phyloP scores from a whole-genome alignment of 2,797 vertebrate genomes.

The Staurois parvus region DNA sequence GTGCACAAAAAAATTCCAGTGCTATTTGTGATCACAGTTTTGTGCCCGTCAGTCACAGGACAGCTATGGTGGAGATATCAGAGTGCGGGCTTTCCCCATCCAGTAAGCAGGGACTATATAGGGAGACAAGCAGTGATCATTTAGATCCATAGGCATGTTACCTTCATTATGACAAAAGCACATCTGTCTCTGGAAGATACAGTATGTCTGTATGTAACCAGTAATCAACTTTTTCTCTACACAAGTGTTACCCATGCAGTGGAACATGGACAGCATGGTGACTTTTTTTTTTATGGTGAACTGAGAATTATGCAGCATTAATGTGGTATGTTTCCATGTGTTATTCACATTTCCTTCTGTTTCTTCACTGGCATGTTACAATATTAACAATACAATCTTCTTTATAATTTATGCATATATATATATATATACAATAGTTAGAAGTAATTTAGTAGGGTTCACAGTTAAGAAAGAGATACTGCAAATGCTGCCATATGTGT shows the following conservation, averaged over 20 bases:
- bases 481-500: not conserved
- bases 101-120: not conserved
- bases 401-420: not conserved
- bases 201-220: not conserved
- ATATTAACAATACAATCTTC: not conserved
- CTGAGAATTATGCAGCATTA: not conserved
- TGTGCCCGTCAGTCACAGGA: not conserved
- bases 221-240: not conserved
- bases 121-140: not conserved
- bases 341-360: not conserved
- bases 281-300: not conserved
- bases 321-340: not conserved
- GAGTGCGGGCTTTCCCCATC: not conserved
- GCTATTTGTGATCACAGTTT: conserved; percentile 52
- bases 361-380: conserved; percentile 21
- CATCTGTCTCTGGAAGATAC: not conserved
- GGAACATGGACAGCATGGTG: not conserved
- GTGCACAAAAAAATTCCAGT: conserved; percentile 44
- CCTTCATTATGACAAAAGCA: conserved; percentile 1
- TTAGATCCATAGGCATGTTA: not conserved
- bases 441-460: not conserved
- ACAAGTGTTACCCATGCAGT: not conserved
- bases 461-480: conserved; percentile 15
- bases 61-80: not conserved
- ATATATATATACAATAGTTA: conserved; percentile 6